These are phyloP conservation scores for Monochamus alternatus DNA, from an alignment of 2,888 invertebrate genomes.

Conservation along the genomic window DNA sequence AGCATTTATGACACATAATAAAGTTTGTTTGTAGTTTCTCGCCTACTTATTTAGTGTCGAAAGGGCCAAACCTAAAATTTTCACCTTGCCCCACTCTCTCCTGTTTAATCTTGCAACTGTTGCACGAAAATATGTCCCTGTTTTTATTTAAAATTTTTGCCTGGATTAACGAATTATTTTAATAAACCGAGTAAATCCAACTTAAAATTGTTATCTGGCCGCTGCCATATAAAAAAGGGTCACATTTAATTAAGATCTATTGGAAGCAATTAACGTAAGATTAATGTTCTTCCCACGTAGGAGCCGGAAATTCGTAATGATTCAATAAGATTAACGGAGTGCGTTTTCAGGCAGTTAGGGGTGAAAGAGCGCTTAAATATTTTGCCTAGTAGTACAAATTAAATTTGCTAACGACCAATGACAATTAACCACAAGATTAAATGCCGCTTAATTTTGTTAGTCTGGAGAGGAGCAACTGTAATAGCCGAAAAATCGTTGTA, in stretches of 20 bases:
- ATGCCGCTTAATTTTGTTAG: neutral
- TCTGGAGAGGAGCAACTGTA: no score
- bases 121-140: no score
- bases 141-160: no score
- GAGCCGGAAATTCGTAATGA: neutral
- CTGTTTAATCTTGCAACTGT: no score
- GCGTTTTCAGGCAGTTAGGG: neutral
- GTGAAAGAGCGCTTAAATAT: neutral
- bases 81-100: no score
- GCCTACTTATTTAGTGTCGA: no score
- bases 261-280: neutral
- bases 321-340: conserved; percentile 6
- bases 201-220: neutral
- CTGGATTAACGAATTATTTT: no score
- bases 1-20: no score
- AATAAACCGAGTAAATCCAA: neutral
- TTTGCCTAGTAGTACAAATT: neutral
- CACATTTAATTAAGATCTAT: conserved; percentile 3
- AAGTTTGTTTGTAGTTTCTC: no score
- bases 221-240: neutral
- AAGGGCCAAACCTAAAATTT: no score
- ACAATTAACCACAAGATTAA: neutral
- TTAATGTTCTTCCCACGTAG: conserved; percentile 1
- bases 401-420: neutral
- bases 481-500: no score